Evolutionary conservation across 2,797 vertebrate genomes (phyloP), one percentile per base, ranked within the genome.

Genomic region (Eupleurogrammus muticus): DNA sequence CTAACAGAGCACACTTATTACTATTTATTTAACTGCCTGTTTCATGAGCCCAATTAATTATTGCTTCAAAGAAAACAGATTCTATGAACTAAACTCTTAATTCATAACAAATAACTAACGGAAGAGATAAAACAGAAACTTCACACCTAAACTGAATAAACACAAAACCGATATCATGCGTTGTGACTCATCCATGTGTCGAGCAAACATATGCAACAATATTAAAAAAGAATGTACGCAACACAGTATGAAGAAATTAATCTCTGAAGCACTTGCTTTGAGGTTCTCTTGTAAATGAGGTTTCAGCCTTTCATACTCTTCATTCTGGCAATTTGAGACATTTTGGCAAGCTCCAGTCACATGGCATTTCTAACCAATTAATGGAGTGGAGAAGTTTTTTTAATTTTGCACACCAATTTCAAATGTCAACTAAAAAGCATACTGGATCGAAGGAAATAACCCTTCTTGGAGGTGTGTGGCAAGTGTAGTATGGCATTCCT

Each of bases 21-120:
- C 24, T 35, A 17, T 6, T 17, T 11, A 48, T 20, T 32, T 32
- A 63, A 72, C 6, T 17, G 17, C 53, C 50, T 52, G 3, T 53
- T 63, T 52, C 46, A 75, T 62, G 3, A 58, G 57, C 71, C 32
- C 42, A 34, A 23, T 82, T 85, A 50, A 54, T 84, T 90, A 85
- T 89, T 90, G 87, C 85, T 79, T 60, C 65, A 55, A 50, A 75
- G 55, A 77, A 78, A 23, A 50, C 49, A 75, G 16, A 65, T 42
- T 60, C 60, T 1, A 73, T 34, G 13, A 70, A 69, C 34, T 17
- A 9, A 66, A 70, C 40, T 71, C 42, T 23, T 47, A 63, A 74
- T 53, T 38, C 23, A 40, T 28, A 12, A 66, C 13, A 62, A 48
- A 36, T 24, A 73, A 69, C 47, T 24, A 73, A 69, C 47, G 12